Evolutionary conservation across 2,888 invertebrate genomes (phyloP).

Genomic region (Cheilosia vulpina): DNA sequence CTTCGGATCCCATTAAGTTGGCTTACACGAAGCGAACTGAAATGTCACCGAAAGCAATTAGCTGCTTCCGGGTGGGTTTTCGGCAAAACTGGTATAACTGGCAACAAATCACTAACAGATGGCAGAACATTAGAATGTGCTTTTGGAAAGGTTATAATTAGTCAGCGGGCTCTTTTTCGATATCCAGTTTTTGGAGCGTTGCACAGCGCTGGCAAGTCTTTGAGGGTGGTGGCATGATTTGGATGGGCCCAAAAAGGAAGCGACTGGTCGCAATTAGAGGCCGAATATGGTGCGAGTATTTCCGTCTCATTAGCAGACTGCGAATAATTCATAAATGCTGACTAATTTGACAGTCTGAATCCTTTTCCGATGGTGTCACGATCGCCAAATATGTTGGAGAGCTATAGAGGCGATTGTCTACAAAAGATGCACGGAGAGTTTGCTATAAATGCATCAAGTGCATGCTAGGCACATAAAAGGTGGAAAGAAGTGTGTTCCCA

Average conservation of each 20-base stretch:
- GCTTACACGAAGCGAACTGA: background rate
- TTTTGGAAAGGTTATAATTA: background rate
- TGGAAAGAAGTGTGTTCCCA: too few relatives aligned
- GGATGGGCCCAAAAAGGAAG: background rate
- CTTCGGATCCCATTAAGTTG: background rate
- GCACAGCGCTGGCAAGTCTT: background rate
- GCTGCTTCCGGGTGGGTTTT: slow-evolving; percentile 21
- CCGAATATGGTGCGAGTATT: too few relatives aligned
- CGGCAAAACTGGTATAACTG: slow-evolving; percentile 11
- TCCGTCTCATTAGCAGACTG: too few relatives aligned
- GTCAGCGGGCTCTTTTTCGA: background rate
- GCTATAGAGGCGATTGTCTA: too few relatives aligned
- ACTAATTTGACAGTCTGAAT: too few relatives aligned
- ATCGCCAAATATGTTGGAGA: too few relatives aligned
- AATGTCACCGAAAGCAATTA: slow-evolving; percentile 12
- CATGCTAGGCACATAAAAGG: too few relatives aligned
- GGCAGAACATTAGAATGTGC: background rate
- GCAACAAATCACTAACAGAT: background rate
- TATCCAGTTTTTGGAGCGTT: background rate
- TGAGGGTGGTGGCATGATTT: background rate
- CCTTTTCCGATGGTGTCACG: too few relatives aligned
- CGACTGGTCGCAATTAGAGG: background rate
- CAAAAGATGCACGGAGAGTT: too few relatives aligned
- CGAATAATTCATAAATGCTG: too few relatives aligned
- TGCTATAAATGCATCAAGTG: too few relatives aligned